phyloP scores from a whole-genome alignment of 2,888 invertebrate species.

The Corbicula japonica region DNA sequence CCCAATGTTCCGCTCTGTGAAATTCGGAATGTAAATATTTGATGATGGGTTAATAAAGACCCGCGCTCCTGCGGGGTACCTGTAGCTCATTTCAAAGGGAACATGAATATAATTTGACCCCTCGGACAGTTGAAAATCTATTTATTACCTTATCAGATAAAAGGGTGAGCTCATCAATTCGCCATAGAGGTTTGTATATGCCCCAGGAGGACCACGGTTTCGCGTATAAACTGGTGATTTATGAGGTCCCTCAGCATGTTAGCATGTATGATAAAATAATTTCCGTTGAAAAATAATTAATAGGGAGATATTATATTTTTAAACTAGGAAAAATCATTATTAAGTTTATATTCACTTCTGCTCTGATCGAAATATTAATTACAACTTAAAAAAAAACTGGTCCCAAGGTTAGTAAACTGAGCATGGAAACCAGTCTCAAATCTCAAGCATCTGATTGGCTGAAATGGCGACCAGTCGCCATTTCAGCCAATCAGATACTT shows the following conservation, averaged over 20 bases:
- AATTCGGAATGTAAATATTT: conserved; percentile 56
- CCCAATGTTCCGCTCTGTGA: conserved; percentile 57
- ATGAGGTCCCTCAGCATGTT: conserved; percentile 23
- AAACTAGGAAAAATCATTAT: no score
- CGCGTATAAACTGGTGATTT: conserved; percentile 35
- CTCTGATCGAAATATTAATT: no score
- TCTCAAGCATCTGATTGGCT: no score
- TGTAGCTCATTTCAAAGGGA: conserved; percentile 47
- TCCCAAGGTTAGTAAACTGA: no score
- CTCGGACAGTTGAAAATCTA: conserved; percentile 38
- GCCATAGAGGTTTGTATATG: neutral
- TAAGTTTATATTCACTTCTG: no score
- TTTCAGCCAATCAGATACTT: no score
- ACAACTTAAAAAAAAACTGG: no score
- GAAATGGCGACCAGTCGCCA: no score
- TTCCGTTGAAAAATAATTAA: no score
- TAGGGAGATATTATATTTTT: no score
- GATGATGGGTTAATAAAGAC: conserved; percentile 43
- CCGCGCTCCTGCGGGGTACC: conserved; percentile 37
- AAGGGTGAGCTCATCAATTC: conserved; percentile 12
- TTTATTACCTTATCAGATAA: conserved; percentile 55
- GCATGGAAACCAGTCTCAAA: no score
- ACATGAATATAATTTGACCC: conserved; percentile 60
- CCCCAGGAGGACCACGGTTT: conserved; percentile 16
- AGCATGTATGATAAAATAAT: conserved; percentile 24